phyloP scores from a whole-genome alignment of 2,113 vertebrate species.

The Hippocampus zosterae region DNA sequence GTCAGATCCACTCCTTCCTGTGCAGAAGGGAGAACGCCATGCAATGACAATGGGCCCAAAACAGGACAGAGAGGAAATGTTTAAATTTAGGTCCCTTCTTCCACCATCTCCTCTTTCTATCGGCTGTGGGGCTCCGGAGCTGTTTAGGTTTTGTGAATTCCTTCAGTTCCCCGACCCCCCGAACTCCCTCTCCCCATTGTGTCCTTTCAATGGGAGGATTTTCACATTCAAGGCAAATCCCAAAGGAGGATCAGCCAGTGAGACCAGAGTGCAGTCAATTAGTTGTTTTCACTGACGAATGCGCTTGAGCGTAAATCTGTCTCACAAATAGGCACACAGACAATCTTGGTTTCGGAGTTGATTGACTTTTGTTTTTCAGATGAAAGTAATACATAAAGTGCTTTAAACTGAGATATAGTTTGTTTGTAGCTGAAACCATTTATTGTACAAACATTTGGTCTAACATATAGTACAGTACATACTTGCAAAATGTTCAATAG shows the following conservation, averaged over 20 bases:
- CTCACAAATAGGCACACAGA: not conserved
- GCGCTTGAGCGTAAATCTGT: conserved; percentile 9
- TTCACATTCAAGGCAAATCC: conserved; percentile 72
- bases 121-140: conserved; percentile 43
- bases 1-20: conserved; percentile 79
- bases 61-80: conserved; percentile 75
- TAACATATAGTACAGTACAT: not conserved
- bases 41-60: conserved; percentile 72
- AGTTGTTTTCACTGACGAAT: conserved; percentile 52
- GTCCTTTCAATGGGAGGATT: conserved; percentile 71
- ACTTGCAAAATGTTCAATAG: not conserved
- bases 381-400: not conserved
- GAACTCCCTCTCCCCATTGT: conserved; percentile 67
- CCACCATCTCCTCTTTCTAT: conserved; percentile 68
- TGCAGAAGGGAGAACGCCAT: conserved; percentile 69
- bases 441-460: not conserved
- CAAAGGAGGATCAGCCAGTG: conserved; percentile 62
- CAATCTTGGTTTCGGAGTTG: not conserved
- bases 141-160: conserved; percentile 67
- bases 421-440: not conserved
- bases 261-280: conserved; percentile 70
- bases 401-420: not conserved
- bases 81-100: conserved; percentile 72
- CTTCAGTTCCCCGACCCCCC: conserved; percentile 31
- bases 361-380: not conserved